Evolutionary conservation across 2,113 vertebrate species (phyloP).

Genomic region (Gambusia affinis): DNA sequence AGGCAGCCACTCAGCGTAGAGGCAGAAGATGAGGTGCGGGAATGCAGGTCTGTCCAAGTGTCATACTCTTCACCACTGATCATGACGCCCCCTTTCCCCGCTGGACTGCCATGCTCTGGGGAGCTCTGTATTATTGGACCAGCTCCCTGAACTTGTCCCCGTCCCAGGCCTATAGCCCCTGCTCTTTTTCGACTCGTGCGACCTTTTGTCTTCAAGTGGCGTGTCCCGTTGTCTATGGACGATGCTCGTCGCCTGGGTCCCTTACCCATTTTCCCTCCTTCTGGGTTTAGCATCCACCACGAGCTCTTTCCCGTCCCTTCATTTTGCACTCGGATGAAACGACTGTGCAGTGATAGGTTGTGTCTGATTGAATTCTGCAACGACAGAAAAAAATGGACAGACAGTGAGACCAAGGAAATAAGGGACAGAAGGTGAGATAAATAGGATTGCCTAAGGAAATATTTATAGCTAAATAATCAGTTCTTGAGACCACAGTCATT

Average conservation of each 20-base stretch:
- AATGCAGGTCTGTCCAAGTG: conserved; percentile 92
- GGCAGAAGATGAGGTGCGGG: conserved; percentile 86
- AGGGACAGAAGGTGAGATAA: conserved; percentile 34
- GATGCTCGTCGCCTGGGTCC: conserved; percentile 89
- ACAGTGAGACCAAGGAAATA: not conserved
- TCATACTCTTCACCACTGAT: conserved; percentile 91
- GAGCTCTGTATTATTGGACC: conserved; percentile 84
- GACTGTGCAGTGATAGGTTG: conserved; percentile 96
- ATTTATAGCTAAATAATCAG: conserved; percentile 64
- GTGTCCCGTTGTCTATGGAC: conserved; percentile 91
- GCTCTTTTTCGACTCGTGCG: conserved; percentile 92
- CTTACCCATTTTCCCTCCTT: conserved; percentile 95
- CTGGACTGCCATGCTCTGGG: conserved; percentile 81
- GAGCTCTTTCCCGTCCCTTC: conserved; percentile 97
- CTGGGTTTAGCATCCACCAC: conserved; percentile 99
- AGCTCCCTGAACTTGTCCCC: conserved; percentile 65
- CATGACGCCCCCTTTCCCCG: conserved; percentile 76
- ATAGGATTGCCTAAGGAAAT: conserved; percentile 42
- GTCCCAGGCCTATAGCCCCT: conserved; percentile 80
- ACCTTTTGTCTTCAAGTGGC: conserved; percentile 91
- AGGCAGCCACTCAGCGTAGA: conserved; percentile 85
- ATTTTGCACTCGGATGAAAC: conserved; percentile 97
- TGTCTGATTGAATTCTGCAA: conserved; percentile 96
- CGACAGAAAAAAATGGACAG: conserved; percentile 38
- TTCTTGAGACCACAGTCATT: conserved; percentile 62